A percentile compares a stretch with the other conserved stretches of the same genome.
Conservation (phyloP, 2,113 vertebrate species). For the Bos javanicus region DNA sequence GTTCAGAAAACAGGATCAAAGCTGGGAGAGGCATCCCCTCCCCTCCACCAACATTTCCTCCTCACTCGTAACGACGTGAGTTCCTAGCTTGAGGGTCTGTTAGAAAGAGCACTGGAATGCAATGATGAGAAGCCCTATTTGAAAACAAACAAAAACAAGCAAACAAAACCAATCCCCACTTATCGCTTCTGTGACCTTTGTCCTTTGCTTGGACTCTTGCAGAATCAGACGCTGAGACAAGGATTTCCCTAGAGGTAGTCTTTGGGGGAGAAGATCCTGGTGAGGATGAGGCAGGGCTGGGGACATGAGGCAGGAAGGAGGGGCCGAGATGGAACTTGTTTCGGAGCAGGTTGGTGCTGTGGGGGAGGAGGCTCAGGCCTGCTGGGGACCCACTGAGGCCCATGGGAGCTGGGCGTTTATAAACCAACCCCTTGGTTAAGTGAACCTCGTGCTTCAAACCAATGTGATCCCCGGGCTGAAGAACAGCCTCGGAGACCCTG, state of each 20-base stretch:
- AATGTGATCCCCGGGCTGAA: accelerated
- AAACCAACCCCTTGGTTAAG: neutral
- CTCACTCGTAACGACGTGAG: accelerated
- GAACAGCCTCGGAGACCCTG: neutral
- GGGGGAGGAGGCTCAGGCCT: neutral
- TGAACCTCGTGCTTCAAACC: no score
- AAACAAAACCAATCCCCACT: neutral
- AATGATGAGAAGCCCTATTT: neutral
- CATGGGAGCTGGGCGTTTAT: neutral
- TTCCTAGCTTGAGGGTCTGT: neutral
- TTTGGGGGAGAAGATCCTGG: neutral
- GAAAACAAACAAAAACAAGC: neutral
- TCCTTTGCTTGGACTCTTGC: neutral
- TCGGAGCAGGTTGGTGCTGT: accelerated
- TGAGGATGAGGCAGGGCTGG: accelerated
- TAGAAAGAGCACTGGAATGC: neutral
- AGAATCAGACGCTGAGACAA: neutral
- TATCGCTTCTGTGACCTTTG: neutral
- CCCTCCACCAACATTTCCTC: neutral
- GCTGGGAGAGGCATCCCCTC: neutral
- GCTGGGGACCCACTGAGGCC: neutral
- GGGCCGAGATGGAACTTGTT: accelerated
- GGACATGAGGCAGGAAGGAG: neutral
- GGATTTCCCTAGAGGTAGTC: neutral
- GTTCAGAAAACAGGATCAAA: neutral